Conservation (phyloP, 2,888 invertebrate genomes). For the Uloborus plumipes region DNA sequence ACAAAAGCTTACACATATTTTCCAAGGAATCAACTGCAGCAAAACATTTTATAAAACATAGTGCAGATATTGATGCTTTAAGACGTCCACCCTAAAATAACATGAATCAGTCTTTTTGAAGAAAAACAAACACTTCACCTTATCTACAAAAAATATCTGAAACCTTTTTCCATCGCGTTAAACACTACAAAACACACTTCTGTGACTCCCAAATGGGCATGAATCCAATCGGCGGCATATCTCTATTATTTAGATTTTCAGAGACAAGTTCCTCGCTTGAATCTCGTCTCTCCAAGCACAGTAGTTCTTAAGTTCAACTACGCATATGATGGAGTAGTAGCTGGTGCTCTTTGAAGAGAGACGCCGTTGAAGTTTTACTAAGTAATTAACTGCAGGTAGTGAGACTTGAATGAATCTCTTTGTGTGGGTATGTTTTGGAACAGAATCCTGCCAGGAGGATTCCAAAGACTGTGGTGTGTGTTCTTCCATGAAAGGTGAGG, state of each 20-base stretch:
- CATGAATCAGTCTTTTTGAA: no score
- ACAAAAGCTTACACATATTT: no score
- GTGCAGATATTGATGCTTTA: no score
- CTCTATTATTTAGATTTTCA: conserved; percentile 15
- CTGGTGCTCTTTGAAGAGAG: conserved; percentile 11
- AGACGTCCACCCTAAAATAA: no score
- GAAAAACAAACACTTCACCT: no score
- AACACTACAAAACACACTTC: background rate
- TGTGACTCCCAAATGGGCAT: conserved; percentile 6
- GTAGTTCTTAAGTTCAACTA: conserved; percentile 57
- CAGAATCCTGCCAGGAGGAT: background rate
- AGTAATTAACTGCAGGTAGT: conserved; percentile 46
- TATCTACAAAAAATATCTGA: no score
- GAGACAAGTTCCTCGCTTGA: conserved; percentile 14
- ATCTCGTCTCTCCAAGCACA: conserved; percentile 15
- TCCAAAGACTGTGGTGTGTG: conserved; percentile 17
- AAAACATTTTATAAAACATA: no score
- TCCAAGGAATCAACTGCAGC: no score
- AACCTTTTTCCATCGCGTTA: no score
- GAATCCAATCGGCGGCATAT: conserved; percentile 12
- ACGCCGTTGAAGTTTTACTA: conserved; percentile 15
- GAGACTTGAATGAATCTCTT: conserved; percentile 30
- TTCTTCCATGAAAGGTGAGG: conserved; percentile 36
- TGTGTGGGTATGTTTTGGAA: conserved; percentile 6
- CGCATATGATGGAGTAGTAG: conserved; percentile 57